Evolutionary conservation across 1,140 invertebrate genomes (phyloP).

Genomic region (Watersipora subatra): DNA sequence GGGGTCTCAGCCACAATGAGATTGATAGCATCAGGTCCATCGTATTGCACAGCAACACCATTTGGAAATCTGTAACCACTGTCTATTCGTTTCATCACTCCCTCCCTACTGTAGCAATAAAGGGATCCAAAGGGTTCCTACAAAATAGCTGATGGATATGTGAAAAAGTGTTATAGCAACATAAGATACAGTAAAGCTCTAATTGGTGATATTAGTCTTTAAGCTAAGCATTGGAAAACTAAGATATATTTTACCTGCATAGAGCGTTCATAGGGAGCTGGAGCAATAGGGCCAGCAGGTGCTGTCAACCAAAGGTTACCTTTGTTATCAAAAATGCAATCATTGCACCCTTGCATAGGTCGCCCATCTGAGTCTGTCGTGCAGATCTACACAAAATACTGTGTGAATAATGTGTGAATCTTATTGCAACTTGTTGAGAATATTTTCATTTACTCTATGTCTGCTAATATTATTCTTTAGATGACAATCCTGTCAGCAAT

Average conservation of each 20-base stretch:
- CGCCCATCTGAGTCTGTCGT: conserved; percentile 18
- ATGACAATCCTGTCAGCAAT: no score
- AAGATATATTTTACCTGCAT: conserved; percentile 7
- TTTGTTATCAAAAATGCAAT: conserved; percentile 27
- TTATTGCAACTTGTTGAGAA: no score
- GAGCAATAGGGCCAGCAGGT: conserved; percentile 30
- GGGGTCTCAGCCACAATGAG: conserved; percentile 32
- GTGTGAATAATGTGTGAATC: no score
- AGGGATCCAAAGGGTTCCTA: conserved; percentile 32
- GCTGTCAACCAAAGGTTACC: conserved; percentile 33
- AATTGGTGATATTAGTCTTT: no score
- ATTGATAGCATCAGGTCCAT: conserved; percentile 15
- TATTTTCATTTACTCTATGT: no score
- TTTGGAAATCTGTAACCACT: conserved; percentile 26
- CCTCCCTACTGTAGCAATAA: conserved; percentile 23
- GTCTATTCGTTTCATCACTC: conserved; percentile 19
- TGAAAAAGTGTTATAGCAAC: not conserved
- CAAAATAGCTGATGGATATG: not conserved
- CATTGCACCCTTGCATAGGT: conserved; percentile 34
- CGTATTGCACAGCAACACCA: conserved; percentile 26
- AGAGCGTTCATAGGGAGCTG: conserved; percentile 19
- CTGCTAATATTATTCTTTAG: no score
- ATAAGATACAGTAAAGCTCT: no score
- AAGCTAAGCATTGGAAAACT: no score
- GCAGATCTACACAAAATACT: conserved; percentile 14